Percentiles rank a stretch among this genome's conserved stretches.
Conservation (phyloP, 2,797 vertebrate genomes). For the Sebastes iracundus region DNA sequence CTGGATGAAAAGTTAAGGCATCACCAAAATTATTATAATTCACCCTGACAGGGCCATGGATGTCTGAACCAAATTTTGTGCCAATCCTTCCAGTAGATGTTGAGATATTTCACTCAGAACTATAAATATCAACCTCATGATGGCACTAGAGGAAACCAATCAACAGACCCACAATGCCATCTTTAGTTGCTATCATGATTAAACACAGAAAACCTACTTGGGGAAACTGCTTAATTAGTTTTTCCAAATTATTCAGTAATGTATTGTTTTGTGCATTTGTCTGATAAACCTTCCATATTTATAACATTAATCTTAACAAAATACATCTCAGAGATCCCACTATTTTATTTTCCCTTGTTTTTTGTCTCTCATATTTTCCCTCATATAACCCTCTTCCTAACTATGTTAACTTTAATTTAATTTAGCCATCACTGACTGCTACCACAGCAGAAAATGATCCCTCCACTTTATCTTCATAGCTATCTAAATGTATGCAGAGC, state of each 20-base stretch:
- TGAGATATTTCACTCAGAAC: too few species aligned
- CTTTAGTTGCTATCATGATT: background rate
- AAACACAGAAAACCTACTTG: background rate
- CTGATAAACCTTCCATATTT: background rate
- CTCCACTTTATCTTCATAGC: conserved; percentile 2
- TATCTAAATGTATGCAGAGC: background rate
- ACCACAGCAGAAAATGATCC: conserved; percentile 14
- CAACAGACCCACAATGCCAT: background rate
- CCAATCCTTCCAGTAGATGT: too few species aligned
- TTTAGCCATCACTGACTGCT: background rate
- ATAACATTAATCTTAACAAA: background rate
- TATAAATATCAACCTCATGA: too few species aligned
- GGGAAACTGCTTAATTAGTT: background rate
- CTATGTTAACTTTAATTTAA: conserved; percentile 31
- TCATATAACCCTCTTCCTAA: conserved; percentile 1
- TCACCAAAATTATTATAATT: too few species aligned
- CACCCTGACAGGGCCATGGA: too few species aligned
- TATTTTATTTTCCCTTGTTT: background rate
- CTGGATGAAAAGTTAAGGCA: too few species aligned
- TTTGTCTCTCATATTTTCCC: background rate
- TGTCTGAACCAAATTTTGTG: too few species aligned
- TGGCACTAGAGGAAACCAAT: background rate
- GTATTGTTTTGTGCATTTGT: background rate
- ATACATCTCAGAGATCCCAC: background rate
- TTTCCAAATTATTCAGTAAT: background rate